Evolutionary conservation across 2,797 vertebrate species (phyloP).

Genomic region (Tympanoctomys barrerae): DNA sequence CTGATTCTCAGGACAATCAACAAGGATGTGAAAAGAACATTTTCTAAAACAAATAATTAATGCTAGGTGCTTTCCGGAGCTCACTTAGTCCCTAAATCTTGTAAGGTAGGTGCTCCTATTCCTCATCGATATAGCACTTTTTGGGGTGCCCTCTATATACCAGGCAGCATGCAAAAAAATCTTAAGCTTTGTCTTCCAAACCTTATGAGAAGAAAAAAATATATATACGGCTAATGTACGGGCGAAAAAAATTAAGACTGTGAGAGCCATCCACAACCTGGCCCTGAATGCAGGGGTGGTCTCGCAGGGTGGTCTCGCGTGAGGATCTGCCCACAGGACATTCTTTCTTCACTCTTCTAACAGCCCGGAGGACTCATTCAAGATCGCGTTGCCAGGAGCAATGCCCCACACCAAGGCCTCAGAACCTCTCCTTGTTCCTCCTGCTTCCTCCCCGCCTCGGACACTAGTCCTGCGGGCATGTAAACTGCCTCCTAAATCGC

Average conservation of each 20-base stretch:
- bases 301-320: not conserved
- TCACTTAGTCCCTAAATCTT: not conserved
- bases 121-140: not conserved
- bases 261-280: not conserved
- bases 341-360: not conserved
- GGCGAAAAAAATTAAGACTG: constrained; percentile 43
- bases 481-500: not conserved
- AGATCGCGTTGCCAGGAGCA: not conserved
- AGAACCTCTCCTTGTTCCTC: not conserved
- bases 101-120: not conserved
- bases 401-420: not conserved
- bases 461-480: not conserved
- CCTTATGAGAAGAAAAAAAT: not conserved
- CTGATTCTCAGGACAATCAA: not conserved
- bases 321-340: not conserved
- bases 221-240: not conserved
- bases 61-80: not conserved
- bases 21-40: not conserved
- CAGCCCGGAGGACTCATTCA: not conserved
- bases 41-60: not conserved
- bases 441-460: not conserved
- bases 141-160: not conserved
- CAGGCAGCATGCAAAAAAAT: not conserved
- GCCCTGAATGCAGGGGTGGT: not conserved
- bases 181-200: not conserved